Evolutionary conservation across 2,888 invertebrate genomes (phyloP).

Genomic region (Podotricha telesiphe): DNA sequence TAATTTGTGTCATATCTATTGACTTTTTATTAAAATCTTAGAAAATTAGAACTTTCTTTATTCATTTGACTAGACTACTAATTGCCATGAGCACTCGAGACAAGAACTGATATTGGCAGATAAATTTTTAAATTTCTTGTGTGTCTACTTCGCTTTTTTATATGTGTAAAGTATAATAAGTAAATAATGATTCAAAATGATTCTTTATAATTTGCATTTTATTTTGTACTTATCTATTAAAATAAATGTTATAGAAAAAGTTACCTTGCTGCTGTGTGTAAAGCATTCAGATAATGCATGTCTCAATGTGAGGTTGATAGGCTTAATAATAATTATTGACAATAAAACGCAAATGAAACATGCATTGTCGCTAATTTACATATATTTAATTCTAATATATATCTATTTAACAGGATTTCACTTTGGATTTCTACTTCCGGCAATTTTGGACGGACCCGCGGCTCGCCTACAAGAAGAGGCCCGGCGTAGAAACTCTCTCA

Average conservation of each 20-base stretch:
- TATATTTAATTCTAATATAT: slow-evolving; percentile 21
- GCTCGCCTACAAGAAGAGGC: slow-evolving; percentile 93
- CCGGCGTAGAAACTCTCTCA: slow-evolving; percentile 94
- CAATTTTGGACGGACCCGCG: slow-evolving; percentile 99
- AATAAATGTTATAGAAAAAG: slow-evolving; percentile 5
- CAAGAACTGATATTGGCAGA: not conserved
- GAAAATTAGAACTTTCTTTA: not conserved
- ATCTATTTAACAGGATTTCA: slow-evolving; percentile 90
- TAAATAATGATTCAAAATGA: not conserved
- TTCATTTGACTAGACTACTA: not conserved
- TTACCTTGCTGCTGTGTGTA: slow-evolving; percentile 26
- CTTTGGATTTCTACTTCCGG: slow-evolving; percentile 98
- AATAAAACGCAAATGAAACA: slow-evolving; percentile 16
- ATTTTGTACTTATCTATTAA: not conserved
- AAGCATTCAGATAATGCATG: slow-evolving; percentile 21
- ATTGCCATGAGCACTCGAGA: not conserved
- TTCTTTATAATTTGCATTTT: not conserved
- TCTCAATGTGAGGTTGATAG: slow-evolving; percentile 7
- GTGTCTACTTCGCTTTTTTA: no score
- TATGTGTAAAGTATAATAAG: no score
- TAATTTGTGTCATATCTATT: not conserved
- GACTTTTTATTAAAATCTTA: not conserved
- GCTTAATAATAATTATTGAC: not conserved
- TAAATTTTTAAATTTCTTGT: not conserved
- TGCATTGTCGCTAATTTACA: slow-evolving; percentile 23